Percentiles rank a stretch among this genome's conserved stretches.
phyloP scores from a whole-genome alignment of 2,888 invertebrate species.

The Tillus elongatus region DNA sequence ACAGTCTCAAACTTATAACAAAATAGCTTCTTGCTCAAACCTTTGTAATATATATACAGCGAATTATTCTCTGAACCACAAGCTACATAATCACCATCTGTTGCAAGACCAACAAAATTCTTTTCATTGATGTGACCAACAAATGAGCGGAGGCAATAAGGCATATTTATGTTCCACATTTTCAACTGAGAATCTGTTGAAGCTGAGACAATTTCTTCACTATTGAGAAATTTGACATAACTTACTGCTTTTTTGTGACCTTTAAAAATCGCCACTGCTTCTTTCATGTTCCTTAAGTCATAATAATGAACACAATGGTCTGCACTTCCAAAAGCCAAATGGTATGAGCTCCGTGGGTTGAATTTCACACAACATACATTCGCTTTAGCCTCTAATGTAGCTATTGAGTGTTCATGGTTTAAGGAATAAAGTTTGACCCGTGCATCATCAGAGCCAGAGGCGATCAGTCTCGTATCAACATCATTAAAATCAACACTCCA shows the following conservation, averaged over 20 bases:
- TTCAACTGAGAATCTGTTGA: constrained; percentile 87
- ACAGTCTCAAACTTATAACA: constrained; percentile 80
- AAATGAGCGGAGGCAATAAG: constrained; percentile 74
- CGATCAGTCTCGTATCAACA: constrained; percentile 79
- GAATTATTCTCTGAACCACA: constrained; percentile 95
- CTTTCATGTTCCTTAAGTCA: constrained; percentile 76
- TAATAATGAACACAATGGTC: constrained; percentile 96
- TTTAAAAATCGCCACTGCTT: constrained; percentile 72
- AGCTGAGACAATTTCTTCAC: constrained; percentile 79
- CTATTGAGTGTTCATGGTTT: constrained; percentile 77
- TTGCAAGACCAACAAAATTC: constrained; percentile 90
- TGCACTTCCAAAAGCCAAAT: constrained; percentile 91
- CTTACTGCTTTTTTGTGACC: constrained; percentile 92
- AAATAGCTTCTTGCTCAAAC: constrained; percentile 75
- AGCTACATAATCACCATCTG: constrained; percentile 84
- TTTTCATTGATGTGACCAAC: constrained; percentile 91
- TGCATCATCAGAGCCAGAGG: constrained; percentile 88
- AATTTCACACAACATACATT: constrained; percentile 95
- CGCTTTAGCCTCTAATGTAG: constrained; percentile 83
- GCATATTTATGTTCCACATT: constrained; percentile 76
- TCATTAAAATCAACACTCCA: constrained; percentile 95
- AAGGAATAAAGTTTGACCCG: constrained; percentile 88
- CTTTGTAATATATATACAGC: constrained; percentile 84
- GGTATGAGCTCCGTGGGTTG: constrained; percentile 74
- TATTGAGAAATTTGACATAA: constrained; percentile 84